Conservation (phyloP, 1,140 invertebrate genomes). For the Nixonia krombeini region DNA sequence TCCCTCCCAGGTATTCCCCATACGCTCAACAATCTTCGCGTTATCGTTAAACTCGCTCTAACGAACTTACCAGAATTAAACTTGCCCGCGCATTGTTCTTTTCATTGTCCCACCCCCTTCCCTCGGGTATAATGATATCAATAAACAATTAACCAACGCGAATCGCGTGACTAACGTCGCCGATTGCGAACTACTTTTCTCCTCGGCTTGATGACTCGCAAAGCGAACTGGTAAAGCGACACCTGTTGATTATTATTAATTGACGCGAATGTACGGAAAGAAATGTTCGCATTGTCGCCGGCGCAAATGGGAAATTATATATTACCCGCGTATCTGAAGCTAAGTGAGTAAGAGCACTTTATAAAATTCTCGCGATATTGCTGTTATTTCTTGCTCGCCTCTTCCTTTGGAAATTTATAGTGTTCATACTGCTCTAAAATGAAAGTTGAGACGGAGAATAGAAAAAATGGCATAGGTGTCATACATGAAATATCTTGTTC, state of each 20-base stretch:
- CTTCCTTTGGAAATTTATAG: slow-evolving; percentile 25
- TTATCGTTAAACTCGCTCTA: slow-evolving; percentile 37
- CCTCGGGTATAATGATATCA: neutral
- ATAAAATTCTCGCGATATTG: slow-evolving; percentile 29
- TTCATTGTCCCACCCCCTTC: neutral
- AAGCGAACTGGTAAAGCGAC: too few relatives aligned
- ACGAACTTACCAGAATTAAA: slow-evolving; percentile 45
- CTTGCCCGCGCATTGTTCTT: slow-evolving; percentile 19
- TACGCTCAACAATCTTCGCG: slow-evolving; percentile 35
- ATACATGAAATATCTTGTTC: slow-evolving; percentile 1
- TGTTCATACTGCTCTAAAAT: slow-evolving; percentile 17
- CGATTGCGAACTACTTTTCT: too few relatives aligned
- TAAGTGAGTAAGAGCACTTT: slow-evolving; percentile 11
- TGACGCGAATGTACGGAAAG: too few relatives aligned
- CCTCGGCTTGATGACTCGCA: too few relatives aligned
- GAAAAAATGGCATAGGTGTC: slow-evolving; percentile 7
- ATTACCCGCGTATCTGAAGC: too few relatives aligned
- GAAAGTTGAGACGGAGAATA: slow-evolving; percentile 8
- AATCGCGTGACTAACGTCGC: neutral
- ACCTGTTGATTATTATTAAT: too few relatives aligned
- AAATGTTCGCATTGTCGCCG: too few relatives aligned
- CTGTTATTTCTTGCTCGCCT: slow-evolving; percentile 21
- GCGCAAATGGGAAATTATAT: too few relatives aligned
- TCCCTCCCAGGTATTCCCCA: slow-evolving; percentile 33
- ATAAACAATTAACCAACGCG: neutral